Evolutionary conservation across 1,140 invertebrate species (phyloP).

Genomic region (Aphis gossypii): DNA sequence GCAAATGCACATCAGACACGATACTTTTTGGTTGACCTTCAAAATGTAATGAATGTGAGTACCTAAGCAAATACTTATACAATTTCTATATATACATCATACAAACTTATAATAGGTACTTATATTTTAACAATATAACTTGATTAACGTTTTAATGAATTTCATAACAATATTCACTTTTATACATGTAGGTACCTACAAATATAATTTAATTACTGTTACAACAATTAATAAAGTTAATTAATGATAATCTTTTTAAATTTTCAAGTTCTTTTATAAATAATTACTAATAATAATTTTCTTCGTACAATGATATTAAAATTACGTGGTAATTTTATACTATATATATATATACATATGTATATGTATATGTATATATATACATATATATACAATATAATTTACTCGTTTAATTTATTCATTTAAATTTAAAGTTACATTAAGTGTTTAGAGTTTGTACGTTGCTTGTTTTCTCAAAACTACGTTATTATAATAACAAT

Average conservation of each 20-base stretch:
- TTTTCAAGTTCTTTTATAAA: background rate
- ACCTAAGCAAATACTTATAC: background rate
- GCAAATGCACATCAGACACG: constrained; percentile 94
- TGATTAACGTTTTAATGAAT: background rate
- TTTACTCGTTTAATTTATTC: background rate
- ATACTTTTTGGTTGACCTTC: constrained; percentile 91
- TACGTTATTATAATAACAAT: background rate
- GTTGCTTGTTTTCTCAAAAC: background rate
- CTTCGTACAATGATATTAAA: background rate
- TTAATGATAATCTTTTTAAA: background rate
- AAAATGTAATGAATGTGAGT: constrained; percentile 81
- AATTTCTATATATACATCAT: too few species aligned
- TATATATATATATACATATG: background rate
- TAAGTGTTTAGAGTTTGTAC: background rate
- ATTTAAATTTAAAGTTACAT: background rate
- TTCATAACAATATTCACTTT: background rate
- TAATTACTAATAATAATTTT: background rate
- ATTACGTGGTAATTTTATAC: background rate
- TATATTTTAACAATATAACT: background rate
- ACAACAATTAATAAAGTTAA: background rate
- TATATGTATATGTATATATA: too few species aligned
- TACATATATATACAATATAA: background rate
- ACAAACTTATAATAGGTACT: too few species aligned
- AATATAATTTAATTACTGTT: background rate
- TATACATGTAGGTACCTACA: background rate